These are phyloP conservation scores for Actinia equina DNA, from an alignment of 64 coral and sea anemone species.

Conservation along the genomic window DNA sequence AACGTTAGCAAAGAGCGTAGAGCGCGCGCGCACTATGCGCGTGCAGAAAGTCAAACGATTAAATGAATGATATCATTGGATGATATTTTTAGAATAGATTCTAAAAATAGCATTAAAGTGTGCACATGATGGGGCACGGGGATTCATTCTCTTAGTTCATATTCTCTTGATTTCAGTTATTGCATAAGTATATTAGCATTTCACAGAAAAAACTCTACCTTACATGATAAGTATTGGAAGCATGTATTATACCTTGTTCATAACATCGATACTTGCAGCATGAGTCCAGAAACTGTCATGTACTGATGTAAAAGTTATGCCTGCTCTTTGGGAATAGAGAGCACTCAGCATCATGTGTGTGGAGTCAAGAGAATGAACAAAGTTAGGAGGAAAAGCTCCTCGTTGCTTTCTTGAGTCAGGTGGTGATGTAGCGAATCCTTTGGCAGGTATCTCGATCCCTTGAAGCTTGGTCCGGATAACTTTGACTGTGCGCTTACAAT, in stretches of 20 bases:
- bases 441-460: conserved; percentile 67
- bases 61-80: too few relatives aligned
- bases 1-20: too few relatives aligned
- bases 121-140: too few relatives aligned
- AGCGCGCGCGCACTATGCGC: too few relatives aligned
- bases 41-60: too few relatives aligned
- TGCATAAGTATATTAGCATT: too few relatives aligned
- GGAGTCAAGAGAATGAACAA: conserved; percentile 93
- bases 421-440: conserved; percentile 19
- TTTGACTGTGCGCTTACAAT: conserved; percentile 65
- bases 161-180: too few relatives aligned
- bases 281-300: conserved; percentile 99
- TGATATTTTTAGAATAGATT: too few relatives aligned
- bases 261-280: conserved; percentile 79
- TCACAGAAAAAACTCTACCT: too few relatives aligned
- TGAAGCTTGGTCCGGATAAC: conserved; percentile 76
- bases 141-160: too few relatives aligned
- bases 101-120: too few relatives aligned
- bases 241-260: conserved; percentile 60
- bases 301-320: conserved; percentile 76
- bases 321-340: conserved; percentile 77
- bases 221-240: too few relatives aligned
- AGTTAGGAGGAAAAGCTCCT: conserved; percentile 93
- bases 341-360: conserved; percentile 98
- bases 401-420: conserved; percentile 79